phyloP scores from a whole-genome alignment of 2,888 invertebrate genomes.

The Hipparchia semele region DNA sequence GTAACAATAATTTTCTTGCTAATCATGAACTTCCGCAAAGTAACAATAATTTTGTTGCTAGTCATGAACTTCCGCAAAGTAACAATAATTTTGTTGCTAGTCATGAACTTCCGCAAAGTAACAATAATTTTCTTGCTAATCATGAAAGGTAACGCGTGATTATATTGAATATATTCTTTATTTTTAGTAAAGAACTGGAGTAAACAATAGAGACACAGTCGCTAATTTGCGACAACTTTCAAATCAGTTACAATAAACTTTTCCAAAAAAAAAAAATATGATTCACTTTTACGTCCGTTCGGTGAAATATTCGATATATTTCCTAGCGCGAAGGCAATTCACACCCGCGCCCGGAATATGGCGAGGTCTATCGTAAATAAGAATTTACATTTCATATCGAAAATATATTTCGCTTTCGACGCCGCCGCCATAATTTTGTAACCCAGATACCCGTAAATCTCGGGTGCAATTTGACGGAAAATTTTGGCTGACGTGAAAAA shows the following conservation, averaged over 20 bases:
- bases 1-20: too few relatives aligned
- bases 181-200: too few relatives aligned
- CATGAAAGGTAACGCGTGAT: too few relatives aligned
- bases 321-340: conserved; percentile 55
- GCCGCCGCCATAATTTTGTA: conserved; percentile 36
- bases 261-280: conserved; percentile 49
- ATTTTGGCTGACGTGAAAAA: conserved; percentile 15
- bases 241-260: conserved; percentile 26
- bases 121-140: too few relatives aligned
- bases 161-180: too few relatives aligned
- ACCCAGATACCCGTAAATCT: conserved; percentile 35
- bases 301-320: conserved; percentile 58
- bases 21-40: too few relatives aligned
- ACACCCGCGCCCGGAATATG: conserved; percentile 51
- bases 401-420: conserved; percentile 44
- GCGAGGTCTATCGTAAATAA: conserved; percentile 59
- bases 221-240: neutral
- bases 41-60: too few relatives aligned
- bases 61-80: too few relatives aligned
- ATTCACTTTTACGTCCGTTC: conserved; percentile 54
- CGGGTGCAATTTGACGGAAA: conserved; percentile 25
- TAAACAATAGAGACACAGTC: neutral
- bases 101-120: too few relatives aligned
- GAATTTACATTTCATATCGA: conserved; percentile 61
- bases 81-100: too few relatives aligned